Conservation (phyloP, 2,797 vertebrate genomes). For the Phataginus tetradactyla region DNA sequence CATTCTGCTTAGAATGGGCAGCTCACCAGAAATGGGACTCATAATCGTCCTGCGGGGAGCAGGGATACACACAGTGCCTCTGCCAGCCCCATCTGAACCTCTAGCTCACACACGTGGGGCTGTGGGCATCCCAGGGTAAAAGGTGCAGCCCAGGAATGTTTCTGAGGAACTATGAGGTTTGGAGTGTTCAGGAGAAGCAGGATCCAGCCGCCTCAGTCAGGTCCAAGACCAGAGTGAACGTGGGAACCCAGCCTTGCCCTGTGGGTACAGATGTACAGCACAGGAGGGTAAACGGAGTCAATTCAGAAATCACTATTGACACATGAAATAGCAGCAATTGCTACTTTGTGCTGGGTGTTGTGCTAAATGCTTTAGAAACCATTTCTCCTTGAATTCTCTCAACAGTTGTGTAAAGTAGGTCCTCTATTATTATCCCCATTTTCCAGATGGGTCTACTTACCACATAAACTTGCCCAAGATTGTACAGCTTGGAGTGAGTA, state of each 20-base stretch:
- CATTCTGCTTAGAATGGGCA: not conserved
- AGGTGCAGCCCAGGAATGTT: not conserved
- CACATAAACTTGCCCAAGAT: not conserved
- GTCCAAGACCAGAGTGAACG: not conserved
- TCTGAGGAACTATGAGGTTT: not conserved
- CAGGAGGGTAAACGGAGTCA: not conserved
- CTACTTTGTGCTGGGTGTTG: not conserved
- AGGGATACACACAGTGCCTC: accelerated
- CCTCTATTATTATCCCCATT: not conserved
- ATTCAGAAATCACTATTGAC: not conserved
- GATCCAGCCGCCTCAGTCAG: not conserved
- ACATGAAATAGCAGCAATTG: not conserved
- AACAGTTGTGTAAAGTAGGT: not conserved
- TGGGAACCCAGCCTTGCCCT: not conserved
- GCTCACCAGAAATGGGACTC: not conserved
- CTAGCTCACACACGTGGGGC: accelerated
- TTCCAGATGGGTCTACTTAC: not conserved
- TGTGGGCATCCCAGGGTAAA: accelerated
- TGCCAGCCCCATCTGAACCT: not conserved
- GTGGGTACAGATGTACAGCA: not conserved
- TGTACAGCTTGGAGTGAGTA: not conserved
- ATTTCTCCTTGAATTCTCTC: not conserved
- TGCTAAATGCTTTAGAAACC: not conserved
- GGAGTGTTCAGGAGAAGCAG: not conserved
- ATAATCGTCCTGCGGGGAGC: not conserved